A percentile compares a stretch with the other conserved stretches of the same genome.
Evolutionary conservation across 2,888 invertebrate species (phyloP).

Genomic region (Candidula unifasciata): DNA sequence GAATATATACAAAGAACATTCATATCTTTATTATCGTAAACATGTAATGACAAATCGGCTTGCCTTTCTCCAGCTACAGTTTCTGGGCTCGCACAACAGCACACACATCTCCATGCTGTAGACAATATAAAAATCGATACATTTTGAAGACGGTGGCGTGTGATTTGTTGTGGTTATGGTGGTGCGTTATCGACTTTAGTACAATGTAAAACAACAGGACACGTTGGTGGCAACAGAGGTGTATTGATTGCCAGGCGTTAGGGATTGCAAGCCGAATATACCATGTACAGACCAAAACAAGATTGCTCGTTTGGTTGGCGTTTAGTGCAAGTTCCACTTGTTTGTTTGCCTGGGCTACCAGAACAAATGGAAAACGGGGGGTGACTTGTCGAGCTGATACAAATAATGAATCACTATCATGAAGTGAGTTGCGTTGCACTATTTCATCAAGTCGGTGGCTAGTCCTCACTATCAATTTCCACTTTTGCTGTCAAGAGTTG

Average conservation of each 20-base stretch:
- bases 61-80: not conserved
- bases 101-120: conserved; percentile 4
- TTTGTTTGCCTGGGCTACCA: not conserved
- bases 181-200: conserved; percentile 29
- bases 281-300: not conserved
- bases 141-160: conserved; percentile 25
- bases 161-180: conserved; percentile 26
- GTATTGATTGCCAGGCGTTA: not conserved
- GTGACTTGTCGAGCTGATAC: too few species aligned
- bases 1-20: too few species aligned
- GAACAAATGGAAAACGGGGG: too few species aligned
- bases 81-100: not conserved
- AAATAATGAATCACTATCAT: too few species aligned
- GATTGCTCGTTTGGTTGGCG: not conserved
- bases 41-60: not conserved
- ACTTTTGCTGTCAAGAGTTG: too few species aligned
- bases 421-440: too few species aligned
- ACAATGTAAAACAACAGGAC: conserved; percentile 18
- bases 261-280: not conserved
- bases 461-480: too few species aligned
- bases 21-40: too few species aligned
- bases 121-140: conserved; percentile 5
- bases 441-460: too few species aligned
- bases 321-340: not conserved
- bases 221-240: conserved; percentile 7